Evolutionary conservation across 2,888 invertebrate species (phyloP).

Genomic region (Masnerella sp.): DNA sequence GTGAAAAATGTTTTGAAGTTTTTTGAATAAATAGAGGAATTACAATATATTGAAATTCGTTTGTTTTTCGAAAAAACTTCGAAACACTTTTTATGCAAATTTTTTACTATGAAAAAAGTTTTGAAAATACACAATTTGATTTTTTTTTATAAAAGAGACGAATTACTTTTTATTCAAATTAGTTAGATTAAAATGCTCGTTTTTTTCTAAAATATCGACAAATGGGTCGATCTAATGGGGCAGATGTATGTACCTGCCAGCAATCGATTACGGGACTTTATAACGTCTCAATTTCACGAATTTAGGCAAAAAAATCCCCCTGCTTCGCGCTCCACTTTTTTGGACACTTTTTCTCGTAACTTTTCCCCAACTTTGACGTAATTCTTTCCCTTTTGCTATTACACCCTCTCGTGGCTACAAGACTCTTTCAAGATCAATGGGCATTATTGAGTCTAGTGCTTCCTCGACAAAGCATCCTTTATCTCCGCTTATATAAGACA

Average conservation of each 20-base stretch:
- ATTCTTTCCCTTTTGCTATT: slow-evolving; percentile 56
- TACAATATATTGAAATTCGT: no score
- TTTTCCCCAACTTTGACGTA: slow-evolving; percentile 46
- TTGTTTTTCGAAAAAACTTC: no score
- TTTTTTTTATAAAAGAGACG: no score
- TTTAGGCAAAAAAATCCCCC: slow-evolving; percentile 59
- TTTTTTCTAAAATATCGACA: slow-evolving; percentile 29
- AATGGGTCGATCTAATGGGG: slow-evolving; percentile 63
- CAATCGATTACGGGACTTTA: slow-evolving; percentile 74
- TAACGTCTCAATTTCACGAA: slow-evolving; percentile 76
- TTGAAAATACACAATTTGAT: no score
- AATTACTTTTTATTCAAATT: no score
- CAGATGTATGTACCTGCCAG: slow-evolving; percentile 75
- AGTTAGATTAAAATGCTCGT: no score
- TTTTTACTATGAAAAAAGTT: no score
- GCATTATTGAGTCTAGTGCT: slow-evolving; percentile 44
- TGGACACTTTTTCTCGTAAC: slow-evolving; percentile 36
- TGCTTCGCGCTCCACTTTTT: slow-evolving; percentile 48
- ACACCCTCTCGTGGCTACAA: slow-evolving; percentile 56
- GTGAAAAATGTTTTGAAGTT: no score
- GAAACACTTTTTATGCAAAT: no score
- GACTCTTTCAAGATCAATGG: slow-evolving; percentile 53
- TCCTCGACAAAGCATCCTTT: slow-evolving; percentile 19
- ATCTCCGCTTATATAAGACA: slow-evolving; percentile 1
- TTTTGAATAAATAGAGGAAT: no score